Percentiles rank a stretch among this genome's conserved stretches.
These are phyloP conservation scores for Sebastes miniatus DNA, from an alignment of 2,797 vertebrate species.

Conservation along the genomic window DNA sequence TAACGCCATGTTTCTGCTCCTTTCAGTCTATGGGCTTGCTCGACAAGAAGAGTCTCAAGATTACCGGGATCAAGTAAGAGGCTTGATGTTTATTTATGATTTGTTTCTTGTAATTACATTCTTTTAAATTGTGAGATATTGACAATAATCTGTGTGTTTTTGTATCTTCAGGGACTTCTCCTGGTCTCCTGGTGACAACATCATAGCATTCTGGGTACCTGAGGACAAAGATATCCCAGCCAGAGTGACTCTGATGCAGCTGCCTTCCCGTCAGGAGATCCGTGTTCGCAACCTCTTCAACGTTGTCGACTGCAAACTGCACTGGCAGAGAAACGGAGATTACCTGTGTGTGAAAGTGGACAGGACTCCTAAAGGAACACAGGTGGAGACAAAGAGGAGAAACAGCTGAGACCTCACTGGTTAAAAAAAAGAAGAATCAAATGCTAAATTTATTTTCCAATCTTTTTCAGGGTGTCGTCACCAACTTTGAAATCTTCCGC, in stretches of 20 bases:
- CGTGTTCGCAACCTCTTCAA: slow-evolving; percentile 98
- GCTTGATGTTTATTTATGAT: not conserved
- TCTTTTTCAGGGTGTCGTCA: slow-evolving; percentile 91
- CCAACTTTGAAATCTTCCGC: slow-evolving; percentile 99
- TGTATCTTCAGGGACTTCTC: slow-evolving; percentile 90
- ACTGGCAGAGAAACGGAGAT: slow-evolving; percentile 98
- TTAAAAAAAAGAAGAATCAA: not conserved
- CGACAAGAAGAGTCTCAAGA: slow-evolving; percentile 99
- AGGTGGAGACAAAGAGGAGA: slow-evolving; percentile 63
- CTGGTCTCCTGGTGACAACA: slow-evolving; percentile 98
- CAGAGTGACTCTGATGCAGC: slow-evolving; percentile 96
- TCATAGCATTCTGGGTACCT: slow-evolving; percentile 98
- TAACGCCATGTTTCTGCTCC: slow-evolving; percentile 21
- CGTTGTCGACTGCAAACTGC: slow-evolving; percentile 96
- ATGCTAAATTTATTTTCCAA: not conserved
- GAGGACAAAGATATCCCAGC: slow-evolving; percentile 99
- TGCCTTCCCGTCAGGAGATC: slow-evolving; percentile 95
- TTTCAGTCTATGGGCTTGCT: slow-evolving; percentile 95
- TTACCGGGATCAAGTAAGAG: slow-evolving; percentile 94
- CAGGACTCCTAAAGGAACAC: slow-evolving; percentile 95
- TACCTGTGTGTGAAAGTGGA: slow-evolving; percentile 98
- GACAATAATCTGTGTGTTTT: not conserved
- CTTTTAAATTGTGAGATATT: not conserved
- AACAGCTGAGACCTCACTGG: not conserved
- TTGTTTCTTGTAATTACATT: not conserved